Evolutionary conservation across 2,113 vertebrate genomes (phyloP), one percentile per base, ranked within the genome.

Genomic region (Ellobius talpinus): DNA sequence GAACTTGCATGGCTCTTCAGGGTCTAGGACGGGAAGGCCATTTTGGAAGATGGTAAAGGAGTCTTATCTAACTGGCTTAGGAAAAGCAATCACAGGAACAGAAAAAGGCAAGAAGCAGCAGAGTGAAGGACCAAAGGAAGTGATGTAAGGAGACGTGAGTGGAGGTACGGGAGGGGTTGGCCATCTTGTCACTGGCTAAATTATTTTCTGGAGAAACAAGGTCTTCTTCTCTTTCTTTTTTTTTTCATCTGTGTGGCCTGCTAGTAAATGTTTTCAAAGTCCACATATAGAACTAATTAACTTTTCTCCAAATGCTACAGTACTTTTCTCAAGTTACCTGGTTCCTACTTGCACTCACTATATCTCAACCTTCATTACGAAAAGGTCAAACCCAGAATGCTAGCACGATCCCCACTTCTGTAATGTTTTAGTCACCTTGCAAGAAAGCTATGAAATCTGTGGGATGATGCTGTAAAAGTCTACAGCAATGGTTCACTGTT

Each of bases 211-310:
- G 70, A 72, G 58, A 94, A 94, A 65, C 21, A 33, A 0, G 12
- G 3, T 58, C 42, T 89, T 50, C 39, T 74, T 74, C 82, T 78
- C 31, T 66, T 70, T 78, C 77, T 87, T 42, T 55, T 72, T n/a
- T 58, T 70, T 33, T 23, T 87, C 36, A 82, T n/a, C 33, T 45
- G 7, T 11, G 7, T 13, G 8, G 52, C 31, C 82, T 61, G 74
- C 39, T 78, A 50, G 16, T 33, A 84, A 73, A 26, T 50, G 45
- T 55, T 23, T 50, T 31, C 10, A n/a, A 93, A 93, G 55, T 82
- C 42, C 58, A 90, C 1, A 14, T 70, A 50, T 50, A 95, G 77
- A 87, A 78, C 74, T 66, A 92, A 93, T 23, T 50, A 39, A 52
- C 29, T 7, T 89, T 45, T 89, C 65, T 58, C 76, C 26, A 92